Percentiles rank a stretch among this genome's conserved stretches.
Conservation (phyloP, 2,113 vertebrate genomes). For the Sinocyclocheilus maitianheensis region DNA sequence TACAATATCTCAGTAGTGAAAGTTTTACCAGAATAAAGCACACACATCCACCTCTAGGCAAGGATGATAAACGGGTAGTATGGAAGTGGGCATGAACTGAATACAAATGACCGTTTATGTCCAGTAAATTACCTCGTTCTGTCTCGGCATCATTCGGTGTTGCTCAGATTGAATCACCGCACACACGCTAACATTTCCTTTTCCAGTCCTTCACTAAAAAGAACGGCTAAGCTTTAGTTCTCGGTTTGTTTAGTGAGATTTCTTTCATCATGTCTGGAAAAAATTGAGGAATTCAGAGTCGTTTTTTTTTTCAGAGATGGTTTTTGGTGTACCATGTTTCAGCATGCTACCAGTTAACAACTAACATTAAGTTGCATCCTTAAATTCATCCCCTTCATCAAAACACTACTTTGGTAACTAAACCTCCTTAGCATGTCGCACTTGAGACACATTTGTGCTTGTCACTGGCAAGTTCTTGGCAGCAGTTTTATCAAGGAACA, state of each 20-base stretch:
- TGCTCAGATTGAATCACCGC: neutral
- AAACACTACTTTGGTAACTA: too few relatives aligned
- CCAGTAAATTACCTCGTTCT: neutral
- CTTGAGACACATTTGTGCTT: slow-evolving; percentile 8
- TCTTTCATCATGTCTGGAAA: too few relatives aligned
- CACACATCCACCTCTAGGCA: neutral
- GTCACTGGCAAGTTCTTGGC: slow-evolving; percentile 22
- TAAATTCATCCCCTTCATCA: neutral
- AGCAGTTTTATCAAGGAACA: slow-evolving; percentile 16
- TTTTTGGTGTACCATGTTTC: neutral
- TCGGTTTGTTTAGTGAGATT: neutral
- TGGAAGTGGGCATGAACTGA: slow-evolving; percentile 10
- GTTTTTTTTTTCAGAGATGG: neutral
- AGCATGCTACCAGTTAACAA: neutral
- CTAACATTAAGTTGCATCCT: neutral
- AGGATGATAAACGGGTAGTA: slow-evolving; percentile 22
- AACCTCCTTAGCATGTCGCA: too few relatives aligned
- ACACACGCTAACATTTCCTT: neutral
- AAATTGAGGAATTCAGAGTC: neutral
- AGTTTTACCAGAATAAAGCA: slow-evolving; percentile 1
- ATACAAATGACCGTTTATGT: slow-evolving; percentile 25
- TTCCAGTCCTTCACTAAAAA: neutral
- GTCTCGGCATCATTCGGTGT: neutral
- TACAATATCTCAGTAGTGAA: neutral
- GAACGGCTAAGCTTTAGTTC: neutral